Evolutionary conservation across 2,113 vertebrate genomes (phyloP).

Genomic region (Entosphenus tridentatus): DNA sequence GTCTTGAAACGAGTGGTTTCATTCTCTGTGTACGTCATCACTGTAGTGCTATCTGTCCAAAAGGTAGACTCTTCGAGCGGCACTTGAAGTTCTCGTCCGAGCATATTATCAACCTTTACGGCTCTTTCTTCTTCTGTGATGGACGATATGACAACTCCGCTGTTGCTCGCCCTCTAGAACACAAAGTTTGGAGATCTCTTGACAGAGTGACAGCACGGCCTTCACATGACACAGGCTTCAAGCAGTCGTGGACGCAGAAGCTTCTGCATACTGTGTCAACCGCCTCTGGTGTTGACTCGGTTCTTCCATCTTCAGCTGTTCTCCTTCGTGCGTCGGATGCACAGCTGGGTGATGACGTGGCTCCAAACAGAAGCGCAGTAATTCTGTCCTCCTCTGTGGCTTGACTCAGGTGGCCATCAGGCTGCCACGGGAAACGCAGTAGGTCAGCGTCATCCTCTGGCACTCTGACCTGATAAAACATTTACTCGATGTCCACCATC

Average conservation of each 20-base stretch:
- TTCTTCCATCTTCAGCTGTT: neutral
- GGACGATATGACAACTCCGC: conserved; percentile 5
- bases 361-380: neutral
- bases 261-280: no score
- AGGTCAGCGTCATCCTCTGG: neutral
- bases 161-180: conserved; percentile 8
- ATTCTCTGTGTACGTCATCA: conserved; percentile 10
- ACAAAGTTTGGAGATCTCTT: conserved; percentile 6
- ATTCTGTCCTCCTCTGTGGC: conserved; percentile 2
- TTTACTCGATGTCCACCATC: conserved; percentile 1
- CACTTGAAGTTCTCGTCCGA: conserved; percentile 11
- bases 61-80: conserved; percentile 8
- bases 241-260: no score
- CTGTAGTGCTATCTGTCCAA: conserved; percentile 10
- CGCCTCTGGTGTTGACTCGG: neutral
- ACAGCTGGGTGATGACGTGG: conserved; percentile 1
- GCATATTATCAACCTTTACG: conserved; percentile 3
- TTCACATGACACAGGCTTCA: conserved; percentile 2
- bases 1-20: conserved; percentile 10
- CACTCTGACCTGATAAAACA: conserved; percentile 7
- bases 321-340: neutral
- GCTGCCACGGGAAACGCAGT: neutral
- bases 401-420: neutral
- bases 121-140: conserved; percentile 8
- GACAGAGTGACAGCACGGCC: conserved; percentile 7